Evolutionary conservation across 2,113 vertebrate species (phyloP), one percentile per base, ranked within the genome.

Genomic region (Ceyx margarethae): DNA sequence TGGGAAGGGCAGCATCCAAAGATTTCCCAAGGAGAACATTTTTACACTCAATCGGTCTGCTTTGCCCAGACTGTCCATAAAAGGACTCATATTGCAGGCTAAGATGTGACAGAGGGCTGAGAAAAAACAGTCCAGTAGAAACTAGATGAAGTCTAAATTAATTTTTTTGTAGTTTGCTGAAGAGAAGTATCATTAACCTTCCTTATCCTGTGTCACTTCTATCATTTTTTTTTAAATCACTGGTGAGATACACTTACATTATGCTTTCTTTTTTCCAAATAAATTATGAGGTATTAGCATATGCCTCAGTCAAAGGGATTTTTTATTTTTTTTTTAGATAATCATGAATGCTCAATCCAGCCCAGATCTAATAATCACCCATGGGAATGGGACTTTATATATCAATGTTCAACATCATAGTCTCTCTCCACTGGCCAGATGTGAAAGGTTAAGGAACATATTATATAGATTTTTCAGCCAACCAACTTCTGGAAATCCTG

Each of bases 21-120:
- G 89, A 88, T 95, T 95, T 94, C 92, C 92, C 90, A 94, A 91
- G 79, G 71, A 96, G 84, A 81, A 91, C 84, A 66, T 90, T 96
- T 93, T 68, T 83, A 90, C 62, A 85, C 73, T 58, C 83, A 79
- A 75, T 81, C 88, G 91, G 66, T 33, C 77, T 90, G 89, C 33
- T 60, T 67, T 79, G 74, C 46, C 81, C 89, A 87, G 74, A 35
- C 56, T 56, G 46, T 42, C 87, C 91, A 62, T 91, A 76, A 94
- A 94, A 95, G 66, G 50, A 37, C 50, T 93, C 37, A 79, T 60
- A 78, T 8, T 72, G 54, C 46, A 89, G 58, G 50, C 45, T 42
- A 76, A 73, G 28, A 80, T 66, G 54, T 73, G 51, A 81, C 8
- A 33, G 66, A 84, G 16, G 54, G 35, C 13, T 84, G 81, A 81